phyloP scores from a whole-genome alignment of 2,797 vertebrate species.

The Onychomys leucogaster region DNA sequence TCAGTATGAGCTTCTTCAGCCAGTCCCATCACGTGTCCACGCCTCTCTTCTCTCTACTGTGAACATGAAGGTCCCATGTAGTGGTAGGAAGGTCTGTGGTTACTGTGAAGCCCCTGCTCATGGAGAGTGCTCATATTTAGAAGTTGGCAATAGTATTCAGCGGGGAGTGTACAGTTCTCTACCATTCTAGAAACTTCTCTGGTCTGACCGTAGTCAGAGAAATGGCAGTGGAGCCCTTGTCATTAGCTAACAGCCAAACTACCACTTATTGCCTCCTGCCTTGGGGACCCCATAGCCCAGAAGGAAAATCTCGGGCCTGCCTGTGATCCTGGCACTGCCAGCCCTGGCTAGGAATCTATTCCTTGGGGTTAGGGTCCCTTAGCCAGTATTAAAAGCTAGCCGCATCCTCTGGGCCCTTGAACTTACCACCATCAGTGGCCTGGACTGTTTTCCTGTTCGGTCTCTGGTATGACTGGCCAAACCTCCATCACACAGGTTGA shows the following conservation, averaged over 20 bases:
- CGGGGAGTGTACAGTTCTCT: background rate
- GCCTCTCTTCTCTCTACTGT: background rate
- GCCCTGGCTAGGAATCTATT: background rate
- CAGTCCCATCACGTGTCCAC: background rate
- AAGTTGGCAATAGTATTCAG: background rate
- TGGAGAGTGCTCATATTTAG: fast-evolving
- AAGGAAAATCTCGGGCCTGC: background rate
- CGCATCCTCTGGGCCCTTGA: fast-evolving
- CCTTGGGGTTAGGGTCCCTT: background rate
- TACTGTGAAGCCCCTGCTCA: background rate
- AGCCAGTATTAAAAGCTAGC: background rate
- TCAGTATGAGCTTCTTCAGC: background rate
- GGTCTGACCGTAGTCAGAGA: background rate
- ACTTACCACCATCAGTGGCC: background rate
- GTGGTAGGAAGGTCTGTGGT: background rate
- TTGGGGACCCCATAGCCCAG: background rate
- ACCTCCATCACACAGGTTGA: background rate
- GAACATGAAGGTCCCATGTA: fast-evolving
- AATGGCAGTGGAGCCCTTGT: background rate
- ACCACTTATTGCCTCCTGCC: background rate
- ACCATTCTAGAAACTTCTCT: background rate
- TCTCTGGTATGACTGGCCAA: background rate
- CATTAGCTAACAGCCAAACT: background rate
- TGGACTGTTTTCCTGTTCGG: fast-evolving
- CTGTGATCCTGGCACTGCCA: background rate